phyloP scores from a whole-genome alignment of 2,797 vertebrate species.

The Myioborus melanocephalus region DNA sequence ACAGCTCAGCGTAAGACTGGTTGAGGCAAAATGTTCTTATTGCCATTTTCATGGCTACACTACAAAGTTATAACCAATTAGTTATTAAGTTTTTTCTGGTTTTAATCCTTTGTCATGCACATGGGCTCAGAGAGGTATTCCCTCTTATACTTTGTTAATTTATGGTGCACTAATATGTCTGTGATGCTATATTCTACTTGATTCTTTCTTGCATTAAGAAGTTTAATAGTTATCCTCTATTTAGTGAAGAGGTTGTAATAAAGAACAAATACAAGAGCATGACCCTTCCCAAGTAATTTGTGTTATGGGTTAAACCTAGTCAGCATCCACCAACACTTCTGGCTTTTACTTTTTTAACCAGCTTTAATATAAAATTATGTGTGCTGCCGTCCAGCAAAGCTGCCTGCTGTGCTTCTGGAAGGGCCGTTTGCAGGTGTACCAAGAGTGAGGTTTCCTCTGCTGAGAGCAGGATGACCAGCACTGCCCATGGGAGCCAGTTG shows the following conservation, averaged over 20 bases:
- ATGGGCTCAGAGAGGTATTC: background rate
- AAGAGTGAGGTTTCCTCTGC: background rate
- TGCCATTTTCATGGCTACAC: conserved; percentile 59
- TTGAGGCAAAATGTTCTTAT: conserved; percentile 62
- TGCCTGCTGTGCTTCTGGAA: background rate
- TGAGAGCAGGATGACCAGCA: accelerated
- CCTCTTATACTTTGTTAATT: background rate
- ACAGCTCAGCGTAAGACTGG: conserved; percentile 54
- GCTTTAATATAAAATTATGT: background rate
- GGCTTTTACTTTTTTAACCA: background rate
- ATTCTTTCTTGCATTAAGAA: background rate
- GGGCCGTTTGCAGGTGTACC: background rate
- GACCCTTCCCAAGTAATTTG: background rate
- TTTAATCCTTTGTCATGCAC: conserved; percentile 36
- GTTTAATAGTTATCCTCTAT: conserved; percentile 5
- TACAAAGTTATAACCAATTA: conserved; percentile 21
- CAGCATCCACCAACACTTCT: background rate
- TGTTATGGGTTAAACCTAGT: background rate
- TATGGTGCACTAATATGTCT: background rate
- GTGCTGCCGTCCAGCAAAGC: background rate
- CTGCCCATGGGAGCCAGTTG: background rate
- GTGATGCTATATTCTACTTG: background rate
- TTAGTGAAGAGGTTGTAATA: background rate
- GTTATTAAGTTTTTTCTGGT: conserved; percentile 58
- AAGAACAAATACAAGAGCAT: background rate